A percentile compares a stretch with the other conserved stretches of the same genome.
Evolutionary conservation across 2,113 vertebrate genomes (phyloP).

Genomic region (Ramphastos sulfuratus): DNA sequence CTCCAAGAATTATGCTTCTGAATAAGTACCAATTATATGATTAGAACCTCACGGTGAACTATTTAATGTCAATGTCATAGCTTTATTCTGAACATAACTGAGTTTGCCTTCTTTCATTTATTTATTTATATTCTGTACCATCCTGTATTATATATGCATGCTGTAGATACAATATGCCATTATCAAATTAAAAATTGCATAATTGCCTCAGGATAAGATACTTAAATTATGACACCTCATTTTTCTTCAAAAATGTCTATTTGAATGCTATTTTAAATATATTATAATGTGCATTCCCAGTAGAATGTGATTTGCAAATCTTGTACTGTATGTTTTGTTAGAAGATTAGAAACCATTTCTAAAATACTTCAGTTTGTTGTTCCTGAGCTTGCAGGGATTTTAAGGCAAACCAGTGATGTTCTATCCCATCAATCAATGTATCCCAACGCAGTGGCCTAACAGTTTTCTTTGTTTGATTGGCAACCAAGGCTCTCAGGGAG

Average conservation of each 20-base stretch:
- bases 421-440: not conserved
- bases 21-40: conserved; percentile 41
- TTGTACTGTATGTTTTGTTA: no score
- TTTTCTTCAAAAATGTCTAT: not conserved
- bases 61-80: not conserved
- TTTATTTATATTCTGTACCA: no score
- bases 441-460: not conserved
- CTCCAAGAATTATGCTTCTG: conserved; percentile 10
- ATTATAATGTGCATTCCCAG: not conserved
- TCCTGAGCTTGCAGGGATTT: not conserved
- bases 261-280: not conserved
- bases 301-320: no score
- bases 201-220: not conserved
- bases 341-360: not conserved
- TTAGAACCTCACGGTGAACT: not conserved
- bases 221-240: not conserved
- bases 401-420: not conserved
- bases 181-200: not conserved
- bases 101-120: not conserved
- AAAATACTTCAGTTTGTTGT: not conserved
- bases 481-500: not conserved
- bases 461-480: not conserved
- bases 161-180: not conserved
- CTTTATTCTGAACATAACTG: not conserved
- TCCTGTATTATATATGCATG: no score